These are phyloP conservation scores for Irena cyanogastra DNA, from an alignment of 2,113 vertebrate species.

Conservation along the genomic window DNA sequence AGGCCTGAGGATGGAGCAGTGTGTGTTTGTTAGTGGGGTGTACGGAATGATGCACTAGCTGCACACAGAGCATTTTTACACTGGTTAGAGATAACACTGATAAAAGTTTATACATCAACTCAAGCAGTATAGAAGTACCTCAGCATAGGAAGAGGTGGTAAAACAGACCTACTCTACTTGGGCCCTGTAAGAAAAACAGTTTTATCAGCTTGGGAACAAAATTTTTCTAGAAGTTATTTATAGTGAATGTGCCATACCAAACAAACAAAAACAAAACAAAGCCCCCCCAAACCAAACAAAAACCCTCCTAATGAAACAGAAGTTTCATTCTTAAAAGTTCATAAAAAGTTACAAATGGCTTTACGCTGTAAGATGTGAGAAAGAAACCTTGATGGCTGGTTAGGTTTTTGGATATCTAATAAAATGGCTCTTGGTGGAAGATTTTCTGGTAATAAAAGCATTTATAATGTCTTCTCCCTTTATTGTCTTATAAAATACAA, in stretches of 20 bases:
- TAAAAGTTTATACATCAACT: background rate
- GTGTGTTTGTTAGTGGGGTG: accelerated
- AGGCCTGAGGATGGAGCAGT: background rate
- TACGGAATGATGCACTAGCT: background rate
- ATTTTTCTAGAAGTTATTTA: background rate
- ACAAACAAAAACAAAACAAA: background rate
- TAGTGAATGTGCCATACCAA: background rate
- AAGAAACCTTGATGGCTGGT: background rate
- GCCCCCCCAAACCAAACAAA: background rate
- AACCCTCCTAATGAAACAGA: background rate
- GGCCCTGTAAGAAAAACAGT: background rate
- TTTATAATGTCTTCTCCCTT: background rate
- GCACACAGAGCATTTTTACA: background rate
- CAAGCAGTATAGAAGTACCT: background rate
- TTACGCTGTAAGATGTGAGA: background rate
- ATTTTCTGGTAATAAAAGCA: background rate
- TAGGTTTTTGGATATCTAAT: background rate
- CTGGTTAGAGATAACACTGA: background rate
- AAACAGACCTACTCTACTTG: background rate
- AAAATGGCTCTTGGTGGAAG: background rate
- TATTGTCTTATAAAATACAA: background rate
- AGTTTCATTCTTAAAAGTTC: background rate
- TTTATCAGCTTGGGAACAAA: background rate
- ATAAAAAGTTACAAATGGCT: background rate
- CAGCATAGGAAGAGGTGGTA: background rate